phyloP scores from a whole-genome alignment of 2,113 vertebrate species.

The Pantherophis guttatus region DNA sequence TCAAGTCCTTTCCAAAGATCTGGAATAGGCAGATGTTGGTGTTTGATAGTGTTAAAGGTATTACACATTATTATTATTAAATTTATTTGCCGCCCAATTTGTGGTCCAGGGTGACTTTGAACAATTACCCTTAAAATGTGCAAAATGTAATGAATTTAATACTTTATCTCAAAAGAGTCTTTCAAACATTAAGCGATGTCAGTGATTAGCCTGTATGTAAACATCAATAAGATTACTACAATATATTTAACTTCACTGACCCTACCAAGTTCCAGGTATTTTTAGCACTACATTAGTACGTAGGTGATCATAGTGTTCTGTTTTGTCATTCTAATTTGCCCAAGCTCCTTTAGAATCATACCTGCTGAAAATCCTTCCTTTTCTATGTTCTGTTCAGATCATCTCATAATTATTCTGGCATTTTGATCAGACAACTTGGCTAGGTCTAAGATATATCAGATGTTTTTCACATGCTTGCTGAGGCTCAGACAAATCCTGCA shows the following conservation, averaged over 20 bases:
- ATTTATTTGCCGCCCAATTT: not conserved
- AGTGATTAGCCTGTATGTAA: slow-evolving; percentile 58
- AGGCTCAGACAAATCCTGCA: slow-evolving; percentile 79
- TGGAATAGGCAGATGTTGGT: not conserved
- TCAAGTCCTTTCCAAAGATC: not conserved
- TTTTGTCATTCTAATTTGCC: not conserved
- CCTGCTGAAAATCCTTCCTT: slow-evolving; percentile 64
- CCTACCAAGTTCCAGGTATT: slow-evolving; percentile 50
- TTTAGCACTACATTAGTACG: slow-evolving; percentile 59
- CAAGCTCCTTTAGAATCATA: slow-evolving; percentile 56
- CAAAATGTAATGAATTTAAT: not conserved
- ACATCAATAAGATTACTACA: slow-evolving; percentile 44
- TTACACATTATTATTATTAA: not conserved
- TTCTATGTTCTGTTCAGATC: slow-evolving; percentile 64
- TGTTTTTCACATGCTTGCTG: slow-evolving; percentile 76
- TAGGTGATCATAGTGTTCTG: not conserved
- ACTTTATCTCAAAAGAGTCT: not conserved
- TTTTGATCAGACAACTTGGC: slow-evolving; percentile 71
- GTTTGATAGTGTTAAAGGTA: not conserved
- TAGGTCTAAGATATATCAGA: slow-evolving; percentile 73
- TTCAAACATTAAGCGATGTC: not conserved
- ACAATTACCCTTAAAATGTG: not conserved
- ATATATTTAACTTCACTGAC: slow-evolving; percentile 58
- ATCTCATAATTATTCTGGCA: slow-evolving; percentile 74
- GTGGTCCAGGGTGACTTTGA: not conserved